Base-by-base conservation (phyloP, 2,888 invertebrate genomes). In the Tetanocera ferruginea region DNA sequence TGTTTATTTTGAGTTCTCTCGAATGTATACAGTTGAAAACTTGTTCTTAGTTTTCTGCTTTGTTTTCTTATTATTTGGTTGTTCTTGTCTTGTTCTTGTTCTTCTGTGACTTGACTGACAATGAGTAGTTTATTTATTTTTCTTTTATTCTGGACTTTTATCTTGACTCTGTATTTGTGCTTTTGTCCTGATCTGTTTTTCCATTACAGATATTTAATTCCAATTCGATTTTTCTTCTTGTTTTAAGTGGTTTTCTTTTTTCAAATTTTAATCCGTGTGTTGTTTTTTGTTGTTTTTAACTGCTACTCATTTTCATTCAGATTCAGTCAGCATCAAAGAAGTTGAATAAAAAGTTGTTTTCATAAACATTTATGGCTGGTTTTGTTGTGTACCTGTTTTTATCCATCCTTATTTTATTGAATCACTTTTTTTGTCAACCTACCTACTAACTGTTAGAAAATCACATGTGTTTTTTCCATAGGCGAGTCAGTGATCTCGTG, bases 1-100 rank as follows among this genome's bases (percentile, higher is more conserved):
- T 83, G 81, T 83, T 83, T 83, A 81, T 81, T 81, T 80, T 79
- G 55, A 77, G 74, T 80, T 74, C 64, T 79, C 25, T 8, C 34
- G 64, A 67, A 74, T 69, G 57, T 43, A 70, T 43, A 62, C 74
- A 76, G 57, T 69, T 77, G 57, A 71, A 79, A 78, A 80, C 78
- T 80, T 74, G 79, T 80, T 79, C 77, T 76, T 57, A 52, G 28
- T 77, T 57, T 34, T 52, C 23, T 34, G 60, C 57, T 62, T n/a
- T 28, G 1, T 69, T 19, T 43, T 14, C 72, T 66, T 62, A 6
- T 28, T 64, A n/a, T 43, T 28, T 28, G 8, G 34, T 67, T 28
- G 43, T n/a, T 51, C 14, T 31, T n/a, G n/a, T 52, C n/a, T 17
- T 70, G 23, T 5, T 57, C 17, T 25, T n/a, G 19, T 14, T 4